Percentiles rank a stretch among this genome's conserved stretches.
Conservation (phyloP, 1,140 invertebrate genomes). For the Papilio machaon region DNA sequence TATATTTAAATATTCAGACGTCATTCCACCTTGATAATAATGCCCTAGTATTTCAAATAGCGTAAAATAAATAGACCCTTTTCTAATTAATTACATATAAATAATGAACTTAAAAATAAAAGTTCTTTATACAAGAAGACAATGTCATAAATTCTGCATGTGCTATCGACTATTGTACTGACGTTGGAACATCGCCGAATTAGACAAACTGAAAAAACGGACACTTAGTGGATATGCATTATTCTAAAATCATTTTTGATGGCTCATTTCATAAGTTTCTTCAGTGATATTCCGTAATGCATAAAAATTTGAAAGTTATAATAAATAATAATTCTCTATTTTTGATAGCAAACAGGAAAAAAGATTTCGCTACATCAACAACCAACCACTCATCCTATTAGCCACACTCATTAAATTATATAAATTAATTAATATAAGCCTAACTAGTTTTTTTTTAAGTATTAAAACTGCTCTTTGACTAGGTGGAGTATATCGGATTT, state of each 20-base stretch:
- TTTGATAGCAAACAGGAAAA: constrained; percentile 39
- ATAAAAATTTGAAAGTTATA: constrained; percentile 23
- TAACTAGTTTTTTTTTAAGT: constrained; percentile 67
- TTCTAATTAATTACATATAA: constrained; percentile 76
- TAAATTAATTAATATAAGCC: constrained; percentile 67
- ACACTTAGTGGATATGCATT: neutral
- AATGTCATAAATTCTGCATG: constrained; percentile 38
- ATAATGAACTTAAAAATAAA: constrained; percentile 69
- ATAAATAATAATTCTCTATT: neutral
- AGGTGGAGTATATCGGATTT: constrained; percentile 67
- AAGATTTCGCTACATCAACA: constrained; percentile 57
- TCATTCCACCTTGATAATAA: constrained; percentile 61
- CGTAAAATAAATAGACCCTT: constrained; percentile 77
- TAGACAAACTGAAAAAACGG: constrained; percentile 45
- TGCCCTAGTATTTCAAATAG: constrained; percentile 65
- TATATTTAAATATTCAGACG: constrained; percentile 45
- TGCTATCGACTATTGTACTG: neutral
- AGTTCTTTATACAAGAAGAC: constrained; percentile 77
- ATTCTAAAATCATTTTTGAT: neutral
- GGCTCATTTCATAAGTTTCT: neutral
- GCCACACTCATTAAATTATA: constrained; percentile 65
- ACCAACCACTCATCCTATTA: constrained; percentile 68
- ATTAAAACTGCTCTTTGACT: constrained; percentile 78
- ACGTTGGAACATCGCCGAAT: neutral
- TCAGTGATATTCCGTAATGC: constrained; percentile 17